Base-by-base conservation (phyloP, 2,797 vertebrate genomes). In the Paratrypauchen microcephalus region DNA sequence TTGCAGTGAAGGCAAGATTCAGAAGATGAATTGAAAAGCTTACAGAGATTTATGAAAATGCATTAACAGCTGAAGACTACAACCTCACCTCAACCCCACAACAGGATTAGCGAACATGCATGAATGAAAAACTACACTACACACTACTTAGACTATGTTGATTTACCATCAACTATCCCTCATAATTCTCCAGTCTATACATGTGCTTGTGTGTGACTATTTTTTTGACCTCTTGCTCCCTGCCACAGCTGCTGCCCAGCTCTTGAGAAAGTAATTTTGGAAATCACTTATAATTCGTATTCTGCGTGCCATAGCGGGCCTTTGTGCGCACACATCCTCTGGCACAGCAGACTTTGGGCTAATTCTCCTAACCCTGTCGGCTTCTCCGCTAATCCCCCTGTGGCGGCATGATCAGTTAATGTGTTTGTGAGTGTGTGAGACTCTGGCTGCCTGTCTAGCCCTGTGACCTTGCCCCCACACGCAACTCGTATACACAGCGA, bases 401-500 rank as follows among this genome's bases (percentile, higher is more conserved):
- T 84, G 86, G 84, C 85, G 63, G 86, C 85, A 88, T 79, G 87
- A 88, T 89, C 82, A 83, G 83, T 88, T 87, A 79, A 86, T 81
- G 83, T 87, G 83, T 86, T 71, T 83, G 69, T 74, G 65, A 67
- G 73, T 77, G 76, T 68, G 80, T 62, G 61, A 55, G 70, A 59
- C 61, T 66, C 74, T 76, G 65, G 71, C 72, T 66, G 78, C 66
- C 90, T 79, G 85, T 90, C 88, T 91, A 81, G 80, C 79, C 81
- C 77, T 84, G 79, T 89, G 91, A 93, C 91, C 91, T 92, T 90
- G 86, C 86, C 85, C 83, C 83, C 78, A 88, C 89, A 92, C 82
- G 90, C 85, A 65, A 92, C 81, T 78, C 84, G 85, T 83, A 89
- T 86, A 85, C 81, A 83, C 81, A 83, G 72, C 69, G 77, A 79